Conservation (phyloP, 2,113 vertebrate genomes). For the Hoplias malabaricus region DNA sequence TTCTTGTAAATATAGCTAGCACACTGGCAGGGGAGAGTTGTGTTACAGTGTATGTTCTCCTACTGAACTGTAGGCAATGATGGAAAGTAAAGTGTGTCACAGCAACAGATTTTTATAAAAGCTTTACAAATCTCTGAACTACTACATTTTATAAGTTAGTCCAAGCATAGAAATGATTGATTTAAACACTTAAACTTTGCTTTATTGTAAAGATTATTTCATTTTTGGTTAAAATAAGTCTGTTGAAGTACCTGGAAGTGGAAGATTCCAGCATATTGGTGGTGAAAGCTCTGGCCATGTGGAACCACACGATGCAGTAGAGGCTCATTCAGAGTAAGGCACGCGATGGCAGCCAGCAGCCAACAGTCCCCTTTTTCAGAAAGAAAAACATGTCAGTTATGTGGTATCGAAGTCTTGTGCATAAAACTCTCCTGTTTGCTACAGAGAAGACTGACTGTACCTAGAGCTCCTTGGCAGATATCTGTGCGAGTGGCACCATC, state of each 20-base stretch:
- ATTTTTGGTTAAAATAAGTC: not conserved
- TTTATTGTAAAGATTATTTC: not conserved
- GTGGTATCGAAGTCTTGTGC: no score
- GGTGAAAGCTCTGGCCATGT: conserved; percentile 82
- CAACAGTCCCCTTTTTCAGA: conserved; percentile 72
- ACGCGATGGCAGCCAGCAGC: conserved; percentile 76
- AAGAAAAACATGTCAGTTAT: not conserved
- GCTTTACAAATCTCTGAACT: not conserved
- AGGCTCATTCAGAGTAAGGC: conserved; percentile 72
- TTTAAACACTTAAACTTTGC: not conserved
- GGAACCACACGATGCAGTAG: conserved; percentile 87
- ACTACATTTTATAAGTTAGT: not conserved
- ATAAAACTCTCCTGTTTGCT: not conserved
- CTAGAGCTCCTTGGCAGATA: conserved; percentile 86
- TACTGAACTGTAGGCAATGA: conserved; percentile 28
- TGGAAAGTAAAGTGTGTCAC: not conserved
- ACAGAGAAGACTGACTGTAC: conserved; percentile 58
- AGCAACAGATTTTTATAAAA: no score
- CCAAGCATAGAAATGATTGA: not conserved
- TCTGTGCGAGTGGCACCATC: conserved; percentile 92
- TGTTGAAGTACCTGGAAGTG: conserved; percentile 76
- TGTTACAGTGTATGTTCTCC: conserved; percentile 26
- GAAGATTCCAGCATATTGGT: conserved; percentile 89
- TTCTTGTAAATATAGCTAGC: conserved; percentile 49
- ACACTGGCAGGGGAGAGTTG: not conserved